phyloP scores from a whole-genome alignment of 1,140 invertebrate species.

The Drosophila subobscura region DNA sequence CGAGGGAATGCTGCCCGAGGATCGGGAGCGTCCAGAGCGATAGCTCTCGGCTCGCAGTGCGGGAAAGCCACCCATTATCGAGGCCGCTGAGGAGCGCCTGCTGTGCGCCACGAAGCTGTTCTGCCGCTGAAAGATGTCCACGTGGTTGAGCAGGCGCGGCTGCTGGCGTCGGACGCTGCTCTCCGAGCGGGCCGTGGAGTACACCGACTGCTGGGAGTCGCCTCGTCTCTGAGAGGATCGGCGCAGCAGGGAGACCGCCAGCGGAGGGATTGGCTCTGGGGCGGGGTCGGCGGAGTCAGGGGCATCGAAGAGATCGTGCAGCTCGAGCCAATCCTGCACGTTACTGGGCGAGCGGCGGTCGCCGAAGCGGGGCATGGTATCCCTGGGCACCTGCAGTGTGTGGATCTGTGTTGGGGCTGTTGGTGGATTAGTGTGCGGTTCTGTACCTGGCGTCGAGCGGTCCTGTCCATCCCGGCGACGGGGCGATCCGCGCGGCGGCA shows the following conservation, averaged over 20 bases:
- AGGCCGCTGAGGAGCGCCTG: constrained; percentile 73
- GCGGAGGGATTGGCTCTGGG: neutral
- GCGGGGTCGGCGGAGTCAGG: constrained; percentile 11
- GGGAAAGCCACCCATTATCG: constrained; percentile 73
- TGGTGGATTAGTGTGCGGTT: constrained; percentile 33
- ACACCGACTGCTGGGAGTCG: constrained; percentile 63
- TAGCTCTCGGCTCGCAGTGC: constrained; percentile 72
- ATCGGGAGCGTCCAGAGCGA: constrained; percentile 55
- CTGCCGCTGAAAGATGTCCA: constrained; percentile 75
- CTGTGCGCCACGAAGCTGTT: constrained; percentile 76
- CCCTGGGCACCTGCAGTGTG: constrained; percentile 56
- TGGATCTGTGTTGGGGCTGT: constrained; percentile 20
- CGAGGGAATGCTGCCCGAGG: constrained; percentile 44
- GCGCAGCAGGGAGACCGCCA: constrained; percentile 22
- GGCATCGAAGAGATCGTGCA: constrained; percentile 75
- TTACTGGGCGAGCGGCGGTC: constrained; percentile 80
- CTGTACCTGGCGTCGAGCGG: constrained; percentile 74
- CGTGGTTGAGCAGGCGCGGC: constrained; percentile 58
- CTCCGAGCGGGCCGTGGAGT: constrained; percentile 70
- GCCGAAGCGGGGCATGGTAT: constrained; percentile 64
- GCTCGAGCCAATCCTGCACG: constrained; percentile 80
- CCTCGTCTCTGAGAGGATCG: constrained; percentile 40
- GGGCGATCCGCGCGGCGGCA: constrained; percentile 91
- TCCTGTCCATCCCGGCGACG: constrained; percentile 84
- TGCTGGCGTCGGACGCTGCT: constrained; percentile 51